Evolutionary conservation across 23 tunicate species (phyloP).

Genomic region (Trididemnum nubilum): DNA sequence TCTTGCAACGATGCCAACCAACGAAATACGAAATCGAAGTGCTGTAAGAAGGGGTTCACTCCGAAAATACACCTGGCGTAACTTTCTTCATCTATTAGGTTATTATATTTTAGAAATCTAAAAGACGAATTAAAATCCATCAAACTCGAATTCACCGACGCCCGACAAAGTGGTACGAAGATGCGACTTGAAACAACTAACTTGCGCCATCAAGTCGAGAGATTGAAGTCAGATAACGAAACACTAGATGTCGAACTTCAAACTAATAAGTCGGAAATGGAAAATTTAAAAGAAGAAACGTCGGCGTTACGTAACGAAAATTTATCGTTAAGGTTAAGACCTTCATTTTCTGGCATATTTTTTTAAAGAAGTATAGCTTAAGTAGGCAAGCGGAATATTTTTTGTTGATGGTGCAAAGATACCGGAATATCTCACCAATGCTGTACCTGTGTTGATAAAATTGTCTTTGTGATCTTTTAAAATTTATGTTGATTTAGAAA

Average conservation of each 20-base stretch:
- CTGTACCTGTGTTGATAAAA: too few species aligned
- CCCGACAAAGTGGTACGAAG: slow-evolving; percentile 58
- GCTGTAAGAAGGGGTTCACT: too few species aligned
- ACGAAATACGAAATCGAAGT: too few species aligned
- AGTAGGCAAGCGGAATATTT: not conserved
- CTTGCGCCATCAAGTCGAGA: slow-evolving; percentile 52
- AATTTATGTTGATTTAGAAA: too few species aligned
- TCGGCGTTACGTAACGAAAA: slow-evolving; percentile 39
- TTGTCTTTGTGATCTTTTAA: too few species aligned
- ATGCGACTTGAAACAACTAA: slow-evolving; percentile 63
- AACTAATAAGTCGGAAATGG: slow-evolving; percentile 27
- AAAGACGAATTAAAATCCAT: slow-evolving; percentile 75
- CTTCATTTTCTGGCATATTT: too few species aligned
- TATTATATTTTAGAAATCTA: not conserved
- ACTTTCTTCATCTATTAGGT: too few species aligned
- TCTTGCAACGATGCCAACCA: too few species aligned
- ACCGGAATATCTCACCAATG: too few species aligned
- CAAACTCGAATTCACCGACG: slow-evolving; percentile 67
- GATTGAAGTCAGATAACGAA: slow-evolving; percentile 25
- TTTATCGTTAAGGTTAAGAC: slow-evolving; percentile 53
- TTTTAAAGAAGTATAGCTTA: not conserved
- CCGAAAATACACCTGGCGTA: too few species aligned
- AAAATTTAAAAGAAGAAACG: slow-evolving; percentile 34
- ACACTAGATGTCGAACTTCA: slow-evolving; percentile 39
- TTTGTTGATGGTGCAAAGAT: too few species aligned